Conservation (phyloP, 2,888 invertebrate genomes). For the Amphipyra berbera region DNA sequence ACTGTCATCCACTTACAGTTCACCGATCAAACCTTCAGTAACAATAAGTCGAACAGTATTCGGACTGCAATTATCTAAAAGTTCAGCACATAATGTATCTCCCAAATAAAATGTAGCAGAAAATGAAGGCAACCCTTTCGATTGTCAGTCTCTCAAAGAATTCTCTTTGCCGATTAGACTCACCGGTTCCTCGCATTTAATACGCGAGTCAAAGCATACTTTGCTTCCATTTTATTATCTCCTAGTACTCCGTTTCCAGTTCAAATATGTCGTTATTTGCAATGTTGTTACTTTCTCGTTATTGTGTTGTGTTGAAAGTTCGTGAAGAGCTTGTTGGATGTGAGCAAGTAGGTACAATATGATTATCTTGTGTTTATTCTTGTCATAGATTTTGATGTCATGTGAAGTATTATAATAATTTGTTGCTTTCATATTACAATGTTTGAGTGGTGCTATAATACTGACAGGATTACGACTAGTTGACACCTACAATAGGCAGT, state of each 20-base stretch:
- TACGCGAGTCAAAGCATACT: conserved; percentile 51
- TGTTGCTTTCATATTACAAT: too few species aligned
- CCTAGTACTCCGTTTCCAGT: conserved; percentile 48
- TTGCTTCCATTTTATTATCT: conserved; percentile 46
- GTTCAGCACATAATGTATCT: conserved; percentile 9
- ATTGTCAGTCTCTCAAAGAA: conserved; percentile 35
- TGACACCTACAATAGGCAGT: too few species aligned
- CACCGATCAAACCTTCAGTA: too few species aligned
- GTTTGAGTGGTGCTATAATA: too few species aligned
- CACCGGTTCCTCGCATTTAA: conserved; percentile 41
- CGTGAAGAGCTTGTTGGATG: conserved; percentile 31
- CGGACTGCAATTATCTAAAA: conserved; percentile 22
- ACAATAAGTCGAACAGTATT: not conserved
- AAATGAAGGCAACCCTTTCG: conserved; percentile 30
- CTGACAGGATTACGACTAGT: too few species aligned
- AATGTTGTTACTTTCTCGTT: conserved; percentile 46
- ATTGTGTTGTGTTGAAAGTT: conserved; percentile 42
- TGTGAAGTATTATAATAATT: conserved; percentile 15
- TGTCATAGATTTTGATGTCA: conserved; percentile 23
- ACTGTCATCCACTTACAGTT: too few species aligned
- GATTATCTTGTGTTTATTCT: conserved; percentile 34
- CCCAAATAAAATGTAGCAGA: conserved; percentile 15
- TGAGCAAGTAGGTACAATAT: conserved; percentile 38
- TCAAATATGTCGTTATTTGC: conserved; percentile 55
- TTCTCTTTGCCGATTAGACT: conserved; percentile 47